A percentile compares a stretch with the other conserved stretches of the same genome.
Evolutionary conservation across 2,797 vertebrate species (phyloP).

Genomic region (Peromyscus eremicus): DNA sequence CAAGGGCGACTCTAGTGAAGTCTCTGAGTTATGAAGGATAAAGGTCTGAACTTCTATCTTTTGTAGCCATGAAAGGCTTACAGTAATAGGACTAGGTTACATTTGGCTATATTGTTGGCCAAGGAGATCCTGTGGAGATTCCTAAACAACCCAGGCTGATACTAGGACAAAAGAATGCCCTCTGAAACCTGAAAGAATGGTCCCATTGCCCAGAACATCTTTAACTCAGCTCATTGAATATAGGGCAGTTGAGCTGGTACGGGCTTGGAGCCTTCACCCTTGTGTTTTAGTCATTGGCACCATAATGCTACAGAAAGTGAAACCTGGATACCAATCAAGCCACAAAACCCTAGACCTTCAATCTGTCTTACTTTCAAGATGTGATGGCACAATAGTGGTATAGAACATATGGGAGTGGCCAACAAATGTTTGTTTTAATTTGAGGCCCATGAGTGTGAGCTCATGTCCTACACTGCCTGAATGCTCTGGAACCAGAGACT

Average conservation of each 20-base stretch:
- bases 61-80: neutral
- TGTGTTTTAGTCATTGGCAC: too few relatives aligned
- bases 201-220: too few relatives aligned
- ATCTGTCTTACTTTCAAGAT: neutral
- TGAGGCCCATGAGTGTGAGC: neutral
- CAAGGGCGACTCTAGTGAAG: too few relatives aligned
- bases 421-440: neutral
- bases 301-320: too few relatives aligned
- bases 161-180: neutral
- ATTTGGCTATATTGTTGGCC: neutral
- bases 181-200: neutral
- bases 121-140: neutral
- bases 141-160: neutral
- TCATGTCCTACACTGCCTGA: neutral
- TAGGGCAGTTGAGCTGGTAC: too few relatives aligned
- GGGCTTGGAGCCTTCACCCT: too few relatives aligned
- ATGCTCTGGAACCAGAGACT: neutral
- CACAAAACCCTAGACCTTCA: too few relatives aligned
- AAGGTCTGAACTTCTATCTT: neutral
- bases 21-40: neutral
- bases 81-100: neutral
- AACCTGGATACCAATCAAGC: too few relatives aligned
- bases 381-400: neutral
- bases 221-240: too few relatives aligned
- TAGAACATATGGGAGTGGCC: neutral